Evolutionary conservation across 1,140 invertebrate species (phyloP), one percentile per base, ranked within the genome.

Genomic region (Chironomus striatipennis): DNA sequence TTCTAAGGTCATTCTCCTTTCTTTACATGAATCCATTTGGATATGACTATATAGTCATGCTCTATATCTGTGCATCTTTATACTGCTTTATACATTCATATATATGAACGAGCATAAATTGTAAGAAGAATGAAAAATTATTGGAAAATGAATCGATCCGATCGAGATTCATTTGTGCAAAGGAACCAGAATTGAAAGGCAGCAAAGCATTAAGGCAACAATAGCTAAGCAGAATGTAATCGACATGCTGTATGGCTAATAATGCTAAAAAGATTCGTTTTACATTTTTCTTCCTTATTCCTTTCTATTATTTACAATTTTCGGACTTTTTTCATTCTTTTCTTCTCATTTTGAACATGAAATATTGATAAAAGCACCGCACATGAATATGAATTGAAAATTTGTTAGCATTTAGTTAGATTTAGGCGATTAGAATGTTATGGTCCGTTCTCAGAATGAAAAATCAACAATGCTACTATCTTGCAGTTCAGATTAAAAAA

Each of bases 201-300:
- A 57, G 10, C 12, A 57, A n/a, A n/a, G 47, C 47, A n/a, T 57
- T 57, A n/a, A 57, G n/a, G n/a, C 4, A 57, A 57, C 12, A 57
- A 57, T 57, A 57, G 47, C n/a, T n/a, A 57, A n/a, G n/a, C 47
- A n/a, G n/a, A 15, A 57, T 57, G 47, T n/a, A 57, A 57, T 57
- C 12, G 47, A 57, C 24, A 34, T 57, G 8, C n/a, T 57, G 47
- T 57, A 57, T 57, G 47, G 5, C 12, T 57, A 57, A 57, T 57
- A 57, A n/a, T 57, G 47, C 12, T n/a, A 15, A 47, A 47, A 47
- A 47, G 47, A 57, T 12, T n/a, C 12, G 15, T 47, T 47, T 47
- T 8, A 47, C 15, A 47, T 47, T 47, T n/a, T 57, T 34, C 1
- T 34, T 34, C 24, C 24, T 34, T 5, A 34, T 34, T 34, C 24